Base-by-base conservation (phyloP, 2,797 vertebrate species). In the Muscicapa striata region DNA sequence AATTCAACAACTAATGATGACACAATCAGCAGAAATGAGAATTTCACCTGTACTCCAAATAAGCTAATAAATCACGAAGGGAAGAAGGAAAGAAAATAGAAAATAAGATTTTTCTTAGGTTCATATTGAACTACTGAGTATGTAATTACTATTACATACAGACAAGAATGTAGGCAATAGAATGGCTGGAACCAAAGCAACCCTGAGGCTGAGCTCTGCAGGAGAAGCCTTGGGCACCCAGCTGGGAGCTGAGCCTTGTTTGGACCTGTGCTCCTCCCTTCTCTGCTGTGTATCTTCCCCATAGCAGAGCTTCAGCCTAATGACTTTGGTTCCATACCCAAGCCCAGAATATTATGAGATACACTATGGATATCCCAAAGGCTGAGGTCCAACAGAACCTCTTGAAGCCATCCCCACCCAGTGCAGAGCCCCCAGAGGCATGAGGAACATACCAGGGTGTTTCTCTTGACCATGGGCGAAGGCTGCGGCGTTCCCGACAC, bases 401-500 rank as follows among this genome's bases (percentile, higher is more conserved):
- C 27, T 3, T 13, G 58, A 45, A 48, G 58, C 20, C 19, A 3
- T 36, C 12, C 38, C 2, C 30, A 29, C 7, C 36, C 79, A 6
- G 15, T 18, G 27, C 5, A 11, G 11, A 77, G 49, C 41, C 5
- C 13, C 48, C 41, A 26, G 10, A n/a, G 5, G 8, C 38, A 8
- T 0, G 15, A 32, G 57, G 27, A 18, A 24, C 93, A 1, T 97
- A 99, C 99, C 98, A 94, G 76, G 87, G 89, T 97, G 55, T 96
- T 98, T 90, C 93, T 98, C 62, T 98, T 97, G 1, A 98, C 94
- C 92, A 97, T 96, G 0, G 98, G 98, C 0, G 99, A 99, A 3
- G 98, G 98, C 84, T 98, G 97, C 2, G 98, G 98, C 4, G 98
- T 98, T 73, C 96, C 96, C 1, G 98, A 97, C 4, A 98, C 38